Conservation (phyloP, 2,797 vertebrate genomes). For the Liasis olivaceus region DNA sequence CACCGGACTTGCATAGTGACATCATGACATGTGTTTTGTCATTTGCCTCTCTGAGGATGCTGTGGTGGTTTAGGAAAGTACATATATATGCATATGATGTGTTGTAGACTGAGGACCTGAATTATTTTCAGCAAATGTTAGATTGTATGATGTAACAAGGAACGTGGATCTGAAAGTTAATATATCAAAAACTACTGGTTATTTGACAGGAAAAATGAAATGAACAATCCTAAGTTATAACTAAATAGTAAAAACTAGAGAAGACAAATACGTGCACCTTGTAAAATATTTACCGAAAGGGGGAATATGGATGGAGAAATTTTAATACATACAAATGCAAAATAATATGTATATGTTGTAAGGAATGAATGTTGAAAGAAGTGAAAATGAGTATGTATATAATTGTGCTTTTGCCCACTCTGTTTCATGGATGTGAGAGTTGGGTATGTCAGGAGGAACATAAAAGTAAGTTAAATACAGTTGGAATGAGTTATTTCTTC, state of each 20-base stretch:
- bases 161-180: not conserved
- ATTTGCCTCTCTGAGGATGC: not conserved
- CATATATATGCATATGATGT: not conserved
- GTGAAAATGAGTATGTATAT: not conserved
- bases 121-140: not conserved
- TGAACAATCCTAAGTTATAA: not conserved
- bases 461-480: not conserved
- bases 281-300: not conserved
- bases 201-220: not conserved
- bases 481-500: not conserved
- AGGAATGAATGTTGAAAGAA: not conserved
- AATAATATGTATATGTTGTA: not conserved
- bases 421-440: not conserved
- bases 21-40: not conserved
- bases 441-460: not conserved
- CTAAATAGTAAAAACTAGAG: not conserved
- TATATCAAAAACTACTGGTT: not conserved
- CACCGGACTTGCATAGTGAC: not conserved
- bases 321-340: not conserved
- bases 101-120: not conserved
- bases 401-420: not conserved
- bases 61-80: not conserved
- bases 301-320: not conserved
- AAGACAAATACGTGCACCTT: not conserved
- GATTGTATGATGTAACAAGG: not conserved